These are phyloP conservation scores for Astreopora myriophthalma DNA, from an alignment of 64 coral and sea anemone genomes.

Conservation along the genomic window DNA sequence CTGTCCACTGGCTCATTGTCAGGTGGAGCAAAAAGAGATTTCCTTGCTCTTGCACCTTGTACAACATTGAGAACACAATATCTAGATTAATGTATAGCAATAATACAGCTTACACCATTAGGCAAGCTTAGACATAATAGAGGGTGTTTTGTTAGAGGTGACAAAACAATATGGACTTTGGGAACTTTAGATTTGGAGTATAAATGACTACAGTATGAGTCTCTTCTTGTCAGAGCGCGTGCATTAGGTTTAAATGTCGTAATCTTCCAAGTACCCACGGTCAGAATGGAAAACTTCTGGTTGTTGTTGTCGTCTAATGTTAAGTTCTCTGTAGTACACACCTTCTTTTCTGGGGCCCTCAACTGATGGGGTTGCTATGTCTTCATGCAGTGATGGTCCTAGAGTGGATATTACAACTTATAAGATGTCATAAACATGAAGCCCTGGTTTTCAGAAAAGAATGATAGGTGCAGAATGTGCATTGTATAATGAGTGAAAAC, in stretches of 20 bases:
- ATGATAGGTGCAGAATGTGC: too few relatives aligned
- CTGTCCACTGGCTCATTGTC: not conserved
- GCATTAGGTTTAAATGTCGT: too few relatives aligned
- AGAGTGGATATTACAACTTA: too few relatives aligned
- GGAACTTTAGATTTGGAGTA: too few relatives aligned
- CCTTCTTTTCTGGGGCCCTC: not conserved
- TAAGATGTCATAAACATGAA: too few relatives aligned
- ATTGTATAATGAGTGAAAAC: too few relatives aligned
- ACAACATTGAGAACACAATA: not conserved
- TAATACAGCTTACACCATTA: not conserved
- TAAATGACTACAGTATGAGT: too few relatives aligned
- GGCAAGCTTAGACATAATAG: not conserved
- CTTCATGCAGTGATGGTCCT: too few relatives aligned
- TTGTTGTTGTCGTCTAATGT: not conserved
- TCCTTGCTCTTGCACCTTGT: not conserved
- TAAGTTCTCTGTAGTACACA: not conserved
- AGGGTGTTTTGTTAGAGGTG: too few relatives aligned
- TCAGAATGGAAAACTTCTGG: too few relatives aligned
- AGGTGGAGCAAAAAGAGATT: not conserved
- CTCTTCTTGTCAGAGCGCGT: not conserved
- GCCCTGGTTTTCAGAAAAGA: too few relatives aligned
- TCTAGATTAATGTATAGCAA: not conserved
- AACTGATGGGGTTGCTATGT: not conserved
- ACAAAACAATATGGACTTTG: too few relatives aligned
- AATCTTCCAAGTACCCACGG: not conserved